Percentiles rank a stretch among this genome's conserved stretches.
These are phyloP conservation scores for Epizoanthus stellaris DNA, from an alignment of 92 coral and sea anemone species.

Conservation along the genomic window DNA sequence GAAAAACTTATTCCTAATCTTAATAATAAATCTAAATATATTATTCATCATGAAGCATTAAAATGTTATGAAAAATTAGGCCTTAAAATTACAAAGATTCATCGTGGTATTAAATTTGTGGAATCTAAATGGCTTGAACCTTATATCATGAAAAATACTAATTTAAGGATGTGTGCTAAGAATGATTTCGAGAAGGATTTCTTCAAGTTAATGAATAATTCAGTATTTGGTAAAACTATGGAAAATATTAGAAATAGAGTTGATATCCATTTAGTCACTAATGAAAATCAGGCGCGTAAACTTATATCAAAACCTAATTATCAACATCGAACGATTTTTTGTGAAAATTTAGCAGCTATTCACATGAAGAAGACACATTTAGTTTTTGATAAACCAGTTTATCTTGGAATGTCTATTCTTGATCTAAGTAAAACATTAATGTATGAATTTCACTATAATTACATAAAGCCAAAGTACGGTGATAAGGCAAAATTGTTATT, in stretches of 20 bases:
- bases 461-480: not conserved
- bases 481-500: slow-evolving; percentile 26
- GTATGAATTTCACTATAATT: too few species aligned
- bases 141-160: slow-evolving; percentile 53
- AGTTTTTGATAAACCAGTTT: not conserved
- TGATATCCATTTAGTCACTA: slow-evolving; percentile 51
- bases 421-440: too few species aligned
- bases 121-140: slow-evolving; percentile 52
- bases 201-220: too few species aligned
- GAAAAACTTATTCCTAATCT: slow-evolving; percentile 50
- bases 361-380: not conserved
- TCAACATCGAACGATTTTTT: too few species aligned
- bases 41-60: slow-evolving; percentile 47
- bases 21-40: slow-evolving; percentile 46
- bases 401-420: too few species aligned
- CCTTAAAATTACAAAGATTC: slow-evolving; percentile 50
- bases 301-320: not conserved
- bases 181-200: slow-evolving; percentile 60
- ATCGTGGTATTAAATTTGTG: slow-evolving; percentile 52
- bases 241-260: slow-evolving; percentile 63
- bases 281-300: slow-evolving; percentile 28
- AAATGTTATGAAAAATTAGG: slow-evolving; percentile 42
- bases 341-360: too few species aligned
- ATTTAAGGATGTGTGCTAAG: slow-evolving; percentile 45
- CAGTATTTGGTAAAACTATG: slow-evolving; percentile 60